Evolutionary conservation across 2,888 invertebrate species (phyloP).

Genomic region (Cryptocephalus primarius): DNA sequence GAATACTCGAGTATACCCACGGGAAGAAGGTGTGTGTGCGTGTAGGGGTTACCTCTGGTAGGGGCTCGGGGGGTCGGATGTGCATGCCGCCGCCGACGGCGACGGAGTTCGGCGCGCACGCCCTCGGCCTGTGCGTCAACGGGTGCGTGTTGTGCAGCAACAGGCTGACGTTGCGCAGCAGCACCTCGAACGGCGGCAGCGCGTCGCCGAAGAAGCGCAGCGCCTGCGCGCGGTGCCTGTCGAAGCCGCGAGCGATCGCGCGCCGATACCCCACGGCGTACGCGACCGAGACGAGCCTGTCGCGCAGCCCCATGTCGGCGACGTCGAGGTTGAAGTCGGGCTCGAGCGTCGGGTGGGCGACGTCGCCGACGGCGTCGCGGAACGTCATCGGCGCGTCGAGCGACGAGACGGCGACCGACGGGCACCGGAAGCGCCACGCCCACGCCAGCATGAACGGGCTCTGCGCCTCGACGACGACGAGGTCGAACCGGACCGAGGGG

Average conservation of each 20-base stretch:
- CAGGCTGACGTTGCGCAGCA: neutral
- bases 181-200: neutral
- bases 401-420: conserved; percentile 28
- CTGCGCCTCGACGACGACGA: conserved; percentile 26
- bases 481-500: conserved; percentile 20
- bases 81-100: neutral
- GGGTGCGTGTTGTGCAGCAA: neutral
- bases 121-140: neutral
- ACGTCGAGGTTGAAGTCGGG: neutral
- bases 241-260: too few species aligned
- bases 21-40: too few species aligned
- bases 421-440: conserved; percentile 25
- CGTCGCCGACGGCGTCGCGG: neutral
- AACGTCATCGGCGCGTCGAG: conserved; percentile 15
- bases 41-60: too few species aligned
- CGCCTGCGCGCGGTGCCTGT: neutral
- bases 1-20: too few species aligned
- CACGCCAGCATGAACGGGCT: conserved; percentile 18
- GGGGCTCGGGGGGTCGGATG: neutral
- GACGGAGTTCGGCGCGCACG: neutral
- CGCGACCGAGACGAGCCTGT: neutral
- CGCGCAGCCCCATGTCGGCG: neutral
- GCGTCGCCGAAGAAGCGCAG: neutral
- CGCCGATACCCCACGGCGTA: neutral
- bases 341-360: neutral